Percentiles rank a stretch among this genome's conserved stretches.
phyloP scores from a whole-genome alignment of 2,113 vertebrate species.

The Atlantisia rogersi region DNA sequence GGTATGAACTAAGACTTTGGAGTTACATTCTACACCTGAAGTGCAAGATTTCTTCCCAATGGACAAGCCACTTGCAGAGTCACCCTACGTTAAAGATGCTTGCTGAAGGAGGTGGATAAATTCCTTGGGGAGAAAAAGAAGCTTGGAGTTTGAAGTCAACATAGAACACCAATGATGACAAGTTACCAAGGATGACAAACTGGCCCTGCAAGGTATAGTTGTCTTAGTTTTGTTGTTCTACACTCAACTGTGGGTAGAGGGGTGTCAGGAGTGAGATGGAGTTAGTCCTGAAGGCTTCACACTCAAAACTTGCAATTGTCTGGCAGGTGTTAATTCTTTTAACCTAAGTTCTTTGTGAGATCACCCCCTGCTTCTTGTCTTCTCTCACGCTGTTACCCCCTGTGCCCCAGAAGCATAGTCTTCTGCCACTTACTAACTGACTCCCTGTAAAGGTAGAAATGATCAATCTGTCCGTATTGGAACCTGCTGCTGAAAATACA shows the following conservation, averaged over 20 bases:
- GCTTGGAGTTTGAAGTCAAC: not conserved
- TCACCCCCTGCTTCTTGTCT: not conserved
- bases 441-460: not conserved
- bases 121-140: not conserved
- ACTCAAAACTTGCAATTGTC: not conserved
- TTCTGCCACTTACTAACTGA: not conserved
- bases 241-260: not conserved
- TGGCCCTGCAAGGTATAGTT: slow-evolving; percentile 12
- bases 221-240: not conserved
- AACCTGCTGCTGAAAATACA: not conserved
- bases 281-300: not conserved
- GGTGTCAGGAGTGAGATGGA: not conserved
- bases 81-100: not conserved
- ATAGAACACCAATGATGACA: not conserved
- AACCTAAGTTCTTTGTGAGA: not conserved
- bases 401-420: not conserved
- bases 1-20: not conserved
- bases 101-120: not conserved
- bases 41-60: not conserved
- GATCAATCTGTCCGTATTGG: not conserved
- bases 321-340: not conserved
- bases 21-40: not conserved
- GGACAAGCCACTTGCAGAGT: not conserved
- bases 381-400: not conserved
- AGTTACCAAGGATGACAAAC: not conserved